phyloP scores from a whole-genome alignment of 2,113 vertebrate species.

The Prinia subflava region DNA sequence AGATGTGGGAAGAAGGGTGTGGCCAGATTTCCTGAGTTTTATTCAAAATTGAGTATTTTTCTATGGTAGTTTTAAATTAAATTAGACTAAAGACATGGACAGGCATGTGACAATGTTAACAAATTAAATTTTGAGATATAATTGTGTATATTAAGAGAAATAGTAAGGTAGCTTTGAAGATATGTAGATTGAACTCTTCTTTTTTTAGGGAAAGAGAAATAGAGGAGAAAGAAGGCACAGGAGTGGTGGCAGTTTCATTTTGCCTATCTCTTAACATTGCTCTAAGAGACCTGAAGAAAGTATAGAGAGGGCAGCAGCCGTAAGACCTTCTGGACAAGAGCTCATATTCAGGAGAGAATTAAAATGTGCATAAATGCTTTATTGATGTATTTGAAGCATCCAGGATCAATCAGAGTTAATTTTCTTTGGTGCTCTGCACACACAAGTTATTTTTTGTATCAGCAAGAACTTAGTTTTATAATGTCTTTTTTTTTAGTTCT shows the following conservation, averaged over 20 bases:
- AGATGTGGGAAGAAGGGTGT: not conserved
- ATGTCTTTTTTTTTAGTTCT: not conserved
- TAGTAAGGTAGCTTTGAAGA: not conserved
- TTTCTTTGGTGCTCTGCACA: not conserved
- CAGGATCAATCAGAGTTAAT: not conserved
- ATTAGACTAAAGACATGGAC: not conserved
- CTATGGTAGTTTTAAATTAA: not conserved
- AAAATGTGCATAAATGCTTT: not conserved
- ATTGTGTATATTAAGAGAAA: not conserved
- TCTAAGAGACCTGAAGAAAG: not conserved
- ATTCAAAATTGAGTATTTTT: not conserved
- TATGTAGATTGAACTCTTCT: not conserved
- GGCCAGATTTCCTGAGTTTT: not conserved
- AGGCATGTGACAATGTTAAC: not conserved
- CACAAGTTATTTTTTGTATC: not conserved
- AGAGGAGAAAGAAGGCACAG: not conserved
- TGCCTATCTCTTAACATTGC: not conserved
- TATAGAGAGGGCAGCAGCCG: not conserved
- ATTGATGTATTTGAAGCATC: not conserved
- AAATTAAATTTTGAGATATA: not conserved
- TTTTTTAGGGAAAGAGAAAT: not conserved
- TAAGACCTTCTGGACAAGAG: not conserved
- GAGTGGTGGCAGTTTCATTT: not conserved
- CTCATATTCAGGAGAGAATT: not conserved
- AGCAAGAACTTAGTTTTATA: not conserved